A percentile compares a stretch with the other conserved stretches of the same genome.
Evolutionary conservation across 2,888 invertebrate genomes (phyloP).

Genomic region (Harmothoe impar): DNA sequence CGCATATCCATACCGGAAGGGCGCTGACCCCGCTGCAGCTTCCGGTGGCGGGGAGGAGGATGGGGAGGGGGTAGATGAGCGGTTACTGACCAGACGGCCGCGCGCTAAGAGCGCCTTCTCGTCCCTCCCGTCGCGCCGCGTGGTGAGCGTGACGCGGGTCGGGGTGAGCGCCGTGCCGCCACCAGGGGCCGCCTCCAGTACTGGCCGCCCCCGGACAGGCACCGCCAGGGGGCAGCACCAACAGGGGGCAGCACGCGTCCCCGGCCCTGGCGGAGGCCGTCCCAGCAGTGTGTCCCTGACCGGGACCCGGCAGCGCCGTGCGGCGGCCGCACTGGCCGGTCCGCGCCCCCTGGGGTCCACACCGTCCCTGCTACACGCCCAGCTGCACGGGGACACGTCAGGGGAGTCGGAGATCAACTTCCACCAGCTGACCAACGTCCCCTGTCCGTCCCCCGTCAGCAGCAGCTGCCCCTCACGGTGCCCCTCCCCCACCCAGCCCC

Average conservation of each 20-base stretch:
- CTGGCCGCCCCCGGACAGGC: not conserved
- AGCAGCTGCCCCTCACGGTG: not conserved
- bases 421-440: not conserved
- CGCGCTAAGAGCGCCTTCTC: conserved; percentile 44
- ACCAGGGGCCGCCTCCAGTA: no score
- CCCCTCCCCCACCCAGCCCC: not conserved
- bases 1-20: not conserved
- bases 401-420: not conserved
- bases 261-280: not conserved
- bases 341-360: conserved; percentile 3
- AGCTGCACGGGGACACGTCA: not conserved
- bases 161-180: no score
- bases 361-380: not conserved
- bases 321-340: not conserved
- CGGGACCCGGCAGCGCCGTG: not conserved
- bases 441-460: not conserved
- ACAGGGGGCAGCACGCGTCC: not conserved
- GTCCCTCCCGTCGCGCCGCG: not conserved
- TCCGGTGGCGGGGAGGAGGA: not conserved
- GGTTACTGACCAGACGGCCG: not conserved
- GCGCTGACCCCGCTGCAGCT: not conserved
- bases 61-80: not conserved
- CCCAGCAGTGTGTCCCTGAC: not conserved
- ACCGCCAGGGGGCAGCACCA: not conserved
- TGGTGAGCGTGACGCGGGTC: not conserved